phyloP scores from a whole-genome alignment of 2,888 invertebrate genomes.

The Cryptus viduatorius region DNA sequence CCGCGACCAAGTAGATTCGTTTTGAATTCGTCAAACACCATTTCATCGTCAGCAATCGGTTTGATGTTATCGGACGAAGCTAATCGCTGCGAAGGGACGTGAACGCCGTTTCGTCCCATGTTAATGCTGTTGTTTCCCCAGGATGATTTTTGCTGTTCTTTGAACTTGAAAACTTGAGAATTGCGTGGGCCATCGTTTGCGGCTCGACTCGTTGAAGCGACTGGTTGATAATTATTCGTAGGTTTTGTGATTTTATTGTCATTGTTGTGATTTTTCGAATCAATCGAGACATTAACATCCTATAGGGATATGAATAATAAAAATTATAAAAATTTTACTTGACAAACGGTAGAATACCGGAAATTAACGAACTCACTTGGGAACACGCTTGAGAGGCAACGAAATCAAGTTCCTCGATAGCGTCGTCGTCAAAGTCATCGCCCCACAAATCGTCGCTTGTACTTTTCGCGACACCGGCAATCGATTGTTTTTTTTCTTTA shows the following conservation, averaged over 20 bases:
- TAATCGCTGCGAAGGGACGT: conserved; percentile 68
- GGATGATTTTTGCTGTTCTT: not conserved
- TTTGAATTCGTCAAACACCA: conserved; percentile 73
- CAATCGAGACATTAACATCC: conserved; percentile 64
- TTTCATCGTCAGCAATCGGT: conserved; percentile 66
- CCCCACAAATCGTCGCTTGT: conserved; percentile 79
- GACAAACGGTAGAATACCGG: not conserved
- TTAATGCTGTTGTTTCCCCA: not conserved
- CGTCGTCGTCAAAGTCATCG: conserved; percentile 80
- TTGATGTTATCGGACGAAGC: conserved; percentile 69
- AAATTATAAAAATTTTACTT: not conserved
- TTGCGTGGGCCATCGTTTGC: conserved; percentile 14
- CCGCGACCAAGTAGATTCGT: conserved; percentile 66
- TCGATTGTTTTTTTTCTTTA: conserved; percentile 18
- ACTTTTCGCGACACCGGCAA: conserved; percentile 2
- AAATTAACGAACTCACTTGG: conserved; percentile 64
- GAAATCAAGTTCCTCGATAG: conserved; percentile 80
- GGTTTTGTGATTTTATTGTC: not conserved
- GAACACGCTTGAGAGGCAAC: conserved; percentile 79
- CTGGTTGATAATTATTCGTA: conserved; percentile 1
- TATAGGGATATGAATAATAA: conserved; percentile 29
- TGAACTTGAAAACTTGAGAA: conserved; percentile 33
- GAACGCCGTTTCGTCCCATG: not conserved
- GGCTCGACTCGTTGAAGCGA: conserved; percentile 41
- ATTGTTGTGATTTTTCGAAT: conserved; percentile 16